phyloP scores from a whole-genome alignment of 2,797 vertebrate species.

The Crax fasciolata region DNA sequence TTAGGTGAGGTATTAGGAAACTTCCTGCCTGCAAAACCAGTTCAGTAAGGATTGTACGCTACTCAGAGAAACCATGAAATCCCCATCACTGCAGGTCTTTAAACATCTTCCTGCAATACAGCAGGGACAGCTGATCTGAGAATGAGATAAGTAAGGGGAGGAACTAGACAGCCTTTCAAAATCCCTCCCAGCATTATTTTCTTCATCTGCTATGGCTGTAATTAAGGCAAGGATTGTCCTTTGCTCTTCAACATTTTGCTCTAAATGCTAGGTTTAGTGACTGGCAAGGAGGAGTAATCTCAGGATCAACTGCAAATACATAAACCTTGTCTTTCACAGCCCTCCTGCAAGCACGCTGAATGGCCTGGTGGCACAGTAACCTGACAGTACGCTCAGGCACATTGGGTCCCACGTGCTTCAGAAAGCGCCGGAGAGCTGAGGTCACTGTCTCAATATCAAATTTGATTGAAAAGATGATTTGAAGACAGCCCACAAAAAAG shows the following conservation, averaged over 20 bases:
- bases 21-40: background rate
- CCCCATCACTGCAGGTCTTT: background rate
- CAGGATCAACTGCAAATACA: background rate
- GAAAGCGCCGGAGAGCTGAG: background rate
- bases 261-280: background rate
- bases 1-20: conserved; percentile 4
- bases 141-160: background rate
- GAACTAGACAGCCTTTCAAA: background rate
- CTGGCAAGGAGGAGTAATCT: background rate
- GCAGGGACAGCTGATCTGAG: background rate
- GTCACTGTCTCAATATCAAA: background rate
- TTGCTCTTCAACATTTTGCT: background rate
- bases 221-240: background rate
- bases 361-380: background rate
- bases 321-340: background rate
- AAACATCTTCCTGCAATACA: background rate
- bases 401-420: background rate
- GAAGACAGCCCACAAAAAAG: background rate
- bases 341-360: background rate
- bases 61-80: background rate
- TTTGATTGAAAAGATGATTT: background rate
- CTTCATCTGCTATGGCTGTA: background rate
- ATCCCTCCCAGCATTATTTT: background rate
- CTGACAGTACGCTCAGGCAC: background rate
- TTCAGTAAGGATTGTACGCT: background rate